A percentile compares a stretch with the other conserved stretches of the same genome.
These are phyloP conservation scores for Heteronetta atricapilla DNA, from an alignment of 2,113 vertebrate species.

Conservation along the genomic window DNA sequence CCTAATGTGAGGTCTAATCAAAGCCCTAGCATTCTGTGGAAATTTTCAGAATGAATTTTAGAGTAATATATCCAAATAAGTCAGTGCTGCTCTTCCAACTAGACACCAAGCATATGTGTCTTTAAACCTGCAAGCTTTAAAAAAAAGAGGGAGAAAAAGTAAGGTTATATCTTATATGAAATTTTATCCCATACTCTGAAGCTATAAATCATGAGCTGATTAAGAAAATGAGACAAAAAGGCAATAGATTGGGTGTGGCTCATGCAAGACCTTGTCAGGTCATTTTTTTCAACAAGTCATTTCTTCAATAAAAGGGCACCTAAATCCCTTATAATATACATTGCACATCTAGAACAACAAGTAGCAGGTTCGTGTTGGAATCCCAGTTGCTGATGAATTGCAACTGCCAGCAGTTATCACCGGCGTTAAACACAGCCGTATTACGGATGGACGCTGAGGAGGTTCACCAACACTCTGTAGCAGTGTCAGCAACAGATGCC, in stretches of 20 bases:
- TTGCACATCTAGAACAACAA: fast-evolving
- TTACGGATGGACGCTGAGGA: neutral
- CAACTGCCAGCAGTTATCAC: neutral
- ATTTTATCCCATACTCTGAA: fast-evolving
- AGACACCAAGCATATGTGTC: fast-evolving
- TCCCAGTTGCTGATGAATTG: neutral
- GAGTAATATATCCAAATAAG: neutral
- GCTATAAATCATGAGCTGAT: neutral
- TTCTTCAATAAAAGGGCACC: neutral
- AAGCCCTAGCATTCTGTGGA: neutral
- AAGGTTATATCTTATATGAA: neutral
- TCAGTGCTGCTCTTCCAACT: neutral
- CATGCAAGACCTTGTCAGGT: neutral
- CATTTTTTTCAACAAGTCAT: neutral
- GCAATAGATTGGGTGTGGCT: neutral
- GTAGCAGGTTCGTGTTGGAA: neutral
- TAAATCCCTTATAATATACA: neutral
- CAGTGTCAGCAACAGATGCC: neutral
- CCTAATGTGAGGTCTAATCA: neutral
- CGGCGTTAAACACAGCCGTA: neutral
- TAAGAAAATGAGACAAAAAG: neutral
- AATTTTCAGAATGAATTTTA: neutral
- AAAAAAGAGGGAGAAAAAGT: neutral
- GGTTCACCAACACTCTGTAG: neutral
- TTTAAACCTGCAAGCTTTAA: neutral